phyloP scores from a whole-genome alignment of 1,140 invertebrate genomes.

The Hypothenemus hampei region DNA sequence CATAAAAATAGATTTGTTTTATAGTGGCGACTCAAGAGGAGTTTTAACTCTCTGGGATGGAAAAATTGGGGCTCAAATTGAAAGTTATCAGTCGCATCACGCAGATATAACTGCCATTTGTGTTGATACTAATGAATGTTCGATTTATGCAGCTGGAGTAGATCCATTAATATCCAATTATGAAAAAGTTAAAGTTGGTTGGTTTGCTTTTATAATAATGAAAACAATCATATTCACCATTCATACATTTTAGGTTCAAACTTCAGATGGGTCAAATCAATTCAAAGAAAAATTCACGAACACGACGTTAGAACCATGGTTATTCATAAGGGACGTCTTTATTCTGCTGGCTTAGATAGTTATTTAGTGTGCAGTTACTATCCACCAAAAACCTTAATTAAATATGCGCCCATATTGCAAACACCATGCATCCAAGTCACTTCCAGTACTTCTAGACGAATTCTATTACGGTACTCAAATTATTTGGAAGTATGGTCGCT shows the following conservation, averaged over 20 bases:
- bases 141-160: constrained; percentile 73
- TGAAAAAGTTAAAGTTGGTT: constrained; percentile 52
- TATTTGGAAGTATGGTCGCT: constrained; percentile 58
- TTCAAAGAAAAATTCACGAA: constrained; percentile 71
- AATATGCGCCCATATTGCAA: constrained; percentile 67
- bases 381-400: constrained; percentile 59
- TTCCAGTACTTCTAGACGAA: constrained; percentile 49
- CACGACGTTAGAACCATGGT: constrained; percentile 77
- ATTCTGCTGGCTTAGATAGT: constrained; percentile 75
- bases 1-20: neutral
- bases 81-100: constrained; percentile 69
- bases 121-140: constrained; percentile 65
- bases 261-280: constrained; percentile 72
- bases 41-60: constrained; percentile 85
- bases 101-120: constrained; percentile 71
- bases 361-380: constrained; percentile 64
- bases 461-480: constrained; percentile 63
- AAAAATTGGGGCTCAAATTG: constrained; percentile 66
- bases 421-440: constrained; percentile 57
- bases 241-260: constrained; percentile 44
- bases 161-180: constrained; percentile 73
- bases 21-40: constrained; percentile 83
- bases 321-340: constrained; percentile 58
- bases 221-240: neutral
- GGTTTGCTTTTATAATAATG: neutral